These are phyloP conservation scores for Phaethon lepturus DNA, from an alignment of 2,113 vertebrate species.

Conservation along the genomic window DNA sequence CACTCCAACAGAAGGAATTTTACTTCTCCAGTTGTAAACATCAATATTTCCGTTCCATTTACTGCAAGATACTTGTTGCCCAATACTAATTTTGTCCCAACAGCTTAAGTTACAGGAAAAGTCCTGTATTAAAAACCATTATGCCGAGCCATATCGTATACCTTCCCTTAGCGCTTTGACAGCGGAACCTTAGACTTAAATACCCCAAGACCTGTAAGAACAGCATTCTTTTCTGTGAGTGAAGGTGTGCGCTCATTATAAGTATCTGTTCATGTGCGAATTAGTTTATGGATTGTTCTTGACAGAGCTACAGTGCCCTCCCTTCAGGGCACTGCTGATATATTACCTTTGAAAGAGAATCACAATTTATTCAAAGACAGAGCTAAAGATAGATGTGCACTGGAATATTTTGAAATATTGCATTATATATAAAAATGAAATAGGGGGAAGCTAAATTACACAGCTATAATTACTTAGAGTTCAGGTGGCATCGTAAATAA, in stretches of 20 bases:
- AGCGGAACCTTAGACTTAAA: neutral
- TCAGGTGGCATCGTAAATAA: constrained; percentile 73
- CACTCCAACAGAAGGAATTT: neutral
- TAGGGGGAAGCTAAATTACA: constrained; percentile 67
- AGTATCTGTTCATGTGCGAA: constrained; percentile 59
- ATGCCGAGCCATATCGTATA: neutral
- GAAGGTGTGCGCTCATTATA: neutral
- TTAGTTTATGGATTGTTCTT: constrained; percentile 66
- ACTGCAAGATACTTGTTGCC: neutral
- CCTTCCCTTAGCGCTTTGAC: neutral
- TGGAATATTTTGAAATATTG: constrained; percentile 68
- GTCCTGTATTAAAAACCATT: neutral
- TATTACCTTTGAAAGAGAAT: constrained; percentile 66
- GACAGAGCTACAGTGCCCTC: constrained; percentile 63
- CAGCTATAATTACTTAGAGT: constrained; percentile 70
- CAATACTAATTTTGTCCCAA: neutral
- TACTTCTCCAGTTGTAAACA: neutral
- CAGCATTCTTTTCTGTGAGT: constrained; percentile 40
- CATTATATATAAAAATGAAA: constrained; percentile 67
- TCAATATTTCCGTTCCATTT: neutral
- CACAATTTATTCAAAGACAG: constrained; percentile 58
- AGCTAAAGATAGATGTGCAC: constrained; percentile 48
- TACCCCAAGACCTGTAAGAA: neutral
- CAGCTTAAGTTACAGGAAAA: neutral
- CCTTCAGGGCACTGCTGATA: constrained; percentile 69